A percentile compares a stretch with the other conserved stretches of the same genome.
phyloP scores from a whole-genome alignment of 1,140 invertebrate genomes.

The Trialeurodes vaporariorum region DNA sequence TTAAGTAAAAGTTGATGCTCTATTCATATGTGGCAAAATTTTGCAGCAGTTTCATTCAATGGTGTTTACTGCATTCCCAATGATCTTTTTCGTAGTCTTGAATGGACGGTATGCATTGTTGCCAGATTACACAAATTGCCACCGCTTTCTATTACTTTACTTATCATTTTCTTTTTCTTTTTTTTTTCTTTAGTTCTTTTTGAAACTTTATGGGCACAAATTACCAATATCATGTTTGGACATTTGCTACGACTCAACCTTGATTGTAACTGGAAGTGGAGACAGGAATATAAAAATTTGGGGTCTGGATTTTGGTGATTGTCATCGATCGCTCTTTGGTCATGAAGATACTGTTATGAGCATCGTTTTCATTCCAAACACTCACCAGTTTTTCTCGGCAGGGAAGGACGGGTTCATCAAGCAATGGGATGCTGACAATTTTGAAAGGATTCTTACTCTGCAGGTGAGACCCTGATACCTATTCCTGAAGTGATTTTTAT shows the following conservation, averaged over 20 bases:
- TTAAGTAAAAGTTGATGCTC: too few species aligned
- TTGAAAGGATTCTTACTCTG: conserved; percentile 81
- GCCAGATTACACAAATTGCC: too few species aligned
- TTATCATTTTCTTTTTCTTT: background rate
- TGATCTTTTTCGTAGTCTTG: conserved; percentile 2
- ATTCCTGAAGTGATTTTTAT: too few species aligned
- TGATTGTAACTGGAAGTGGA: conserved; percentile 87
- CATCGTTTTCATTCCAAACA: conserved; percentile 75
- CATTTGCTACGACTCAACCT: conserved; percentile 78
- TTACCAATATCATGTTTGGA: conserved; percentile 88
- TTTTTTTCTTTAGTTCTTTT: conserved; percentile 64
- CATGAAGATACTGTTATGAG: conserved; percentile 91
- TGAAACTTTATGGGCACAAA: conserved; percentile 94
- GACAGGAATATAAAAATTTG: conserved; percentile 96
- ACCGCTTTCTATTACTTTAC: too few species aligned
- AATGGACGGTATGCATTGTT: too few species aligned
- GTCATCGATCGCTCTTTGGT: conserved; percentile 74
- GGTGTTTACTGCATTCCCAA: background rate
- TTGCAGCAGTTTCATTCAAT: background rate
- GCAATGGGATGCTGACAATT: conserved; percentile 94
- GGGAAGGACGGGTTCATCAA: conserved; percentile 90
- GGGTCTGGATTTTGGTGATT: conserved; percentile 98
- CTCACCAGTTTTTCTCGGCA: conserved; percentile 86
- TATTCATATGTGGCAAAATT: too few species aligned
- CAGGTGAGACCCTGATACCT: too few species aligned